phyloP scores from a whole-genome alignment of 2,113 vertebrate genomes.

The Nyctibius bracteatus region DNA sequence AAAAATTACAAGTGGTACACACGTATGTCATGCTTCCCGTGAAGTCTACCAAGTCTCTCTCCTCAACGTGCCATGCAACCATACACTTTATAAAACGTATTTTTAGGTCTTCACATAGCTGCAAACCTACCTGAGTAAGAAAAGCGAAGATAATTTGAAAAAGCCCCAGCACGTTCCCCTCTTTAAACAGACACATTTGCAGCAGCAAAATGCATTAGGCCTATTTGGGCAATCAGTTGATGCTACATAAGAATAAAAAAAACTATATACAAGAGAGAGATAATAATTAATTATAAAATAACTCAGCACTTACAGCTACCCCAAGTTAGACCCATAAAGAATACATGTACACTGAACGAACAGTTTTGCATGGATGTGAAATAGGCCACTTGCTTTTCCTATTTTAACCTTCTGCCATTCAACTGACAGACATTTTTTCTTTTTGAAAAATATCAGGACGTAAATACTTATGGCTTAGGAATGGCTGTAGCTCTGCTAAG shows the following conservation, averaged over 20 bases:
- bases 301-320: background rate
- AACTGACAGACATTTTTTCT: background rate
- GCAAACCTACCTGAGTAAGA: background rate
- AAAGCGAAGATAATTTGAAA: background rate
- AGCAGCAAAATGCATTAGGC: background rate
- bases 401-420: background rate
- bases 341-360: background rate
- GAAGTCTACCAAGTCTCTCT: background rate
- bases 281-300: background rate
- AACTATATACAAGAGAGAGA: background rate
- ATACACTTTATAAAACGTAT: background rate
- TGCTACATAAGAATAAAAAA: background rate
- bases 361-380: background rate
- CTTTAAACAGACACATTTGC: background rate
- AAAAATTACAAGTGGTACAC: background rate
- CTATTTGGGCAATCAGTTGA: background rate
- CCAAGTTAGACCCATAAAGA: background rate
- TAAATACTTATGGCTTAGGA: background rate
- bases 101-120: background rate
- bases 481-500: background rate
- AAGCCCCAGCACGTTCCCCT: accelerated
- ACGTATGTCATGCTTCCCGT: background rate
- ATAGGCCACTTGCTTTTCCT: background rate
- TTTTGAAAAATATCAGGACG: background rate
- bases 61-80: background rate